Evolutionary conservation across 2,797 vertebrate species (phyloP), one percentile per base, ranked within the genome.

Genomic region (Astyanax mexicanus): DNA sequence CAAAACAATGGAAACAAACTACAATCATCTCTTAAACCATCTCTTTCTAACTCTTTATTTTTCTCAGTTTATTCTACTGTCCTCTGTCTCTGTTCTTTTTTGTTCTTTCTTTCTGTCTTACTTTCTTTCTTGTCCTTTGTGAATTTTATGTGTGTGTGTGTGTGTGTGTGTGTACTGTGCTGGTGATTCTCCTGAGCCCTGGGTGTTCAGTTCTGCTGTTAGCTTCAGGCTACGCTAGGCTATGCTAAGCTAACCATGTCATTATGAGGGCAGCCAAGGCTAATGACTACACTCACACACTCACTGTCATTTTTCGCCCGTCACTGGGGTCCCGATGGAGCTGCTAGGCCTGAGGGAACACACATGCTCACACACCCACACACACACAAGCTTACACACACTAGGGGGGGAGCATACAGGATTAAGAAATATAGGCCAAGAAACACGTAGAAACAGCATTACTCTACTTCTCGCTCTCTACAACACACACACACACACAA

Each of bases 241-340:
- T 80, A 74, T 65, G 72, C 75, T 75, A 69, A 40, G 64, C 62
- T 75, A 80, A 83, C 81, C 71, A 66, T 79, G 69, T 80, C 74
- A 83, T 80, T 80, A 74, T 51, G 68, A 80, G 71, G 62, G 74
- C 71, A 78, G 61, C 37, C 64, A 54, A 80, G 74, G 71, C 66
- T 83, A 83, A 83, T 80, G 74, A 80, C 60, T 80, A 51, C 78
- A 75, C n/a, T n/a, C 35, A 54, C 72, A 75, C 70, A 74, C 75
- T 3, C 60, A 37, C 61, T 69, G 64, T 70, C 75, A 69, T n/a
- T 61, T 52, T 61, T 42, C 51, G 45, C 44, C 25, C 21, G 57
- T 58, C 58, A 47, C 52, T 64, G 61, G 61, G 35, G 38, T 67
- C 69, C 73, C 79, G 67, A n/a, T 40, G 52, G 60, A 78, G 62